Base-by-base conservation (phyloP, 1,140 invertebrate species). In the Listronotus oregonensis region DNA sequence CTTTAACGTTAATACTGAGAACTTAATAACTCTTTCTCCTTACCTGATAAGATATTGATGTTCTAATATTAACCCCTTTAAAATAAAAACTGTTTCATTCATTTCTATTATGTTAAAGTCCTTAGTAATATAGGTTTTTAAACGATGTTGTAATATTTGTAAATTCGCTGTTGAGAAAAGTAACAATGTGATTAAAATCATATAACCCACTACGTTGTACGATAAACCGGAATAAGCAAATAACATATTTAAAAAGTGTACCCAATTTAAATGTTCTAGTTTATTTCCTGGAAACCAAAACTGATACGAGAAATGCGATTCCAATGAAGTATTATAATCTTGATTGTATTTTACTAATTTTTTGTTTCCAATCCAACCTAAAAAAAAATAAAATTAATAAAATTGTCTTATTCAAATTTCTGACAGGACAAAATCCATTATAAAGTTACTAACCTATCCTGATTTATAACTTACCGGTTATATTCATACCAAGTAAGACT, bases 241-340 rank as follows among this genome's bases (percentile, higher is more conserved):
- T 6, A 50, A 14, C 4, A 27, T 11, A 17, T 49, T n/a, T 2
- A 61, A 0, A 17, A 6, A 12, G 10, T 61, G 51, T 11, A 31
- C 11, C 18, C 10, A 17, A 3, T 8, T 31, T 11, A 61, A 37
- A 42, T 61, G 37, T 34, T 61, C 47, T 32, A 61, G 46, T 42
- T 61, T 61, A 14, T 50, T 60, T 10, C 42, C 58, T 7, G 58
- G 58, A 14, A 61, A 61, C 31, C 43, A 61, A 7, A 51, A 27
- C 40, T 50, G 58, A 42, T 61, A 61, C 17, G 9, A 37, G 34
- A 17, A 40, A 31, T 61, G 47, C 5, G 37, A 15, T 42, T 61
- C 58, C 21, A 61, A 39, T 9, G 58, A 47, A 9, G 18, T 18
- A 27, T 61, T 61, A 8, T 31, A 6, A 3, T 3, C 18, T 17